Conservation (phyloP, 1,140 invertebrate species). For the Zaprionus kolodkinae region DNA sequence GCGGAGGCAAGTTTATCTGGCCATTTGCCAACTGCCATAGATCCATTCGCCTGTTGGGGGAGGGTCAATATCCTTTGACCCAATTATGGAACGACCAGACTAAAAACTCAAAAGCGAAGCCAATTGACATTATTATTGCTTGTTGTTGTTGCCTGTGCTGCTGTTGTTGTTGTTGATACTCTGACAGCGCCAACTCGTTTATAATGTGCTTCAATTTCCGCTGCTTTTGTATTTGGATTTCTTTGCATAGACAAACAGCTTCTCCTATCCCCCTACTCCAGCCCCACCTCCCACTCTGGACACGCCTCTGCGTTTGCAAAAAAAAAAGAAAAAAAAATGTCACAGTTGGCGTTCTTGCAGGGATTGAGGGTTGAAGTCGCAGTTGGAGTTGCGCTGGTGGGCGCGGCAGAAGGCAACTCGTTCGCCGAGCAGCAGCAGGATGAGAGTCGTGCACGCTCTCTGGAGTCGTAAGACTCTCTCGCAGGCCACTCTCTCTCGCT, state of each 20-base stretch:
- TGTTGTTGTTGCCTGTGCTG: constrained; percentile 12
- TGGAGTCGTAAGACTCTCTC: constrained; percentile 3
- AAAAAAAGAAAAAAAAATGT: constrained; percentile 28
- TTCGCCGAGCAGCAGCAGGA: constrained; percentile 53
- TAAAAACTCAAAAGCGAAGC: constrained; percentile 57
- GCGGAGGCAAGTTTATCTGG: constrained; percentile 33
- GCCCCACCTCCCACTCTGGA: background rate
- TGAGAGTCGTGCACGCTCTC: constrained; percentile 10
- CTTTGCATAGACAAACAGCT: constrained; percentile 61
- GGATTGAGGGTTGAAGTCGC: constrained; percentile 10
- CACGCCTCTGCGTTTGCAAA: constrained; percentile 68
- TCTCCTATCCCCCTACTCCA: background rate
- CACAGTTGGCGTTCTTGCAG: constrained; percentile 25
- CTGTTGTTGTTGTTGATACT: constrained; percentile 41
- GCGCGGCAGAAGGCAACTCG: constrained; percentile 58
- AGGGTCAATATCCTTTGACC: constrained; percentile 83
- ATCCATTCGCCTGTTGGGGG: constrained; percentile 28
- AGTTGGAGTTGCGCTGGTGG: constrained; percentile 56
- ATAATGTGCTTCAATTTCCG: constrained; percentile 76
- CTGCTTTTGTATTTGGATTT: constrained; percentile 44
- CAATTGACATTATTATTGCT: constrained; percentile 53
- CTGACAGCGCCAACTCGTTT: constrained; percentile 56
- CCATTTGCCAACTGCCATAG: constrained; percentile 46
- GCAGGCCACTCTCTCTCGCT: constrained; percentile 32
- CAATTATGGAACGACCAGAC: constrained; percentile 66